phyloP scores from a whole-genome alignment of 2,113 vertebrate species.

The Xiphophorus couchianus region DNA sequence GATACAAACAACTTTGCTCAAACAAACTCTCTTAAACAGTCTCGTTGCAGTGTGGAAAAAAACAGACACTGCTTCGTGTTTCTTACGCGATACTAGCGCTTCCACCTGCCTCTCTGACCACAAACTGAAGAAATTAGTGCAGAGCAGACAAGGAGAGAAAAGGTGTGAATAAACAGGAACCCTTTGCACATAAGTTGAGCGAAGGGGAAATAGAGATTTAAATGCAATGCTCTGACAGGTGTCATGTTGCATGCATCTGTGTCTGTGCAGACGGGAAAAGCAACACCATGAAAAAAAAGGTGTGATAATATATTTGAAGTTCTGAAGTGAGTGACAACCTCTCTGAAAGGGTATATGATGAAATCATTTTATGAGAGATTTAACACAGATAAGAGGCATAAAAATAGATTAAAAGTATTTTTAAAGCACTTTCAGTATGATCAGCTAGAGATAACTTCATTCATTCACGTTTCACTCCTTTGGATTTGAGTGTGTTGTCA shows the following conservation, averaged over 20 bases:
- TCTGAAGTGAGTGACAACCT: background rate
- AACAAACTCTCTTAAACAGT: background rate
- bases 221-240: conserved; percentile 36
- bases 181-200: background rate
- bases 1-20: background rate
- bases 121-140: background rate
- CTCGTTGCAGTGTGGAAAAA: background rate
- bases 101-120: background rate
- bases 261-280: background rate
- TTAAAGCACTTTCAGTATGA: background rate
- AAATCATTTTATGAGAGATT: conserved; percentile 32
- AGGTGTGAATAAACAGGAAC: conserved; percentile 73
- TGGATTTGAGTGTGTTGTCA: background rate
- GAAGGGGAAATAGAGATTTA: conserved; percentile 20
- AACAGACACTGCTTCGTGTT: background rate
- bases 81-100: background rate
- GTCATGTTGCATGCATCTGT: conserved; percentile 13
- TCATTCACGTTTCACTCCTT: conserved; percentile 12
- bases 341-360: background rate
- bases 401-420: background rate
- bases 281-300: conserved; percentile 12
- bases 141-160: conserved; percentile 12
- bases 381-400: conserved; percentile 7
- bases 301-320: conserved; percentile 36
- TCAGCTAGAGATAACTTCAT: background rate